Conservation (phyloP, 2,113 vertebrate genomes). For the Gobiocypris rarus region DNA sequence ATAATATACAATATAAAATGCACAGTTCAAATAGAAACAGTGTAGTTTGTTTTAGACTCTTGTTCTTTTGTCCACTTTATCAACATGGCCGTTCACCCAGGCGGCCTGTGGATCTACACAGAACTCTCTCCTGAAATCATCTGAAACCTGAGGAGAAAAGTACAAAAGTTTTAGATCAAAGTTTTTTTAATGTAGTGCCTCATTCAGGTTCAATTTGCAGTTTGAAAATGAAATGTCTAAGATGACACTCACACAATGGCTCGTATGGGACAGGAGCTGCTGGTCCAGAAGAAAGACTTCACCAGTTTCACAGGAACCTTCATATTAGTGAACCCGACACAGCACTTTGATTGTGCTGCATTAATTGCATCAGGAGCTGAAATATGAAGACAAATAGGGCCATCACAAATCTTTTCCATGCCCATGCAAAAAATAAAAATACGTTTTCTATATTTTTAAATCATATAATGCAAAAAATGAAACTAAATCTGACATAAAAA, state of each 20-base stretch:
- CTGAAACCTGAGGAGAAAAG: neutral
- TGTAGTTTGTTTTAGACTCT: neutral
- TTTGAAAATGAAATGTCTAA: neutral
- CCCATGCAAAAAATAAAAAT: neutral
- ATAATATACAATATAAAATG: neutral
- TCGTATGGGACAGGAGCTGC: neutral
- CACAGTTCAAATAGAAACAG: neutral
- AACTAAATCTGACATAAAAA: neutral
- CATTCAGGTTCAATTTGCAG: neutral
- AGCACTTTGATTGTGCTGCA: neutral
- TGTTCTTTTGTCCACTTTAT: neutral
- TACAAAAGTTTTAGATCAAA: neutral
- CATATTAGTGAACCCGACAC: rapidly evolving
- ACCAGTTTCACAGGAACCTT: conserved; percentile 23
- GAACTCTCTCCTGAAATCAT: neutral
- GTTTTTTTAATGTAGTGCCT: neutral
- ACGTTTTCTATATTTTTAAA: neutral
- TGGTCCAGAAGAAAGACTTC: conserved; percentile 22
- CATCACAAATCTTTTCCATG: neutral
- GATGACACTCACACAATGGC: conserved; percentile 45
- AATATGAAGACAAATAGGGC: neutral
- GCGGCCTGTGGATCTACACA: neutral
- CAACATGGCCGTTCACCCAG: neutral
- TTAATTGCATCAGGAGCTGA: neutral
- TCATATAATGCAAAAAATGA: neutral